phyloP scores from a whole-genome alignment of 2,888 invertebrate species.

The Clistopyga incitator region DNA sequence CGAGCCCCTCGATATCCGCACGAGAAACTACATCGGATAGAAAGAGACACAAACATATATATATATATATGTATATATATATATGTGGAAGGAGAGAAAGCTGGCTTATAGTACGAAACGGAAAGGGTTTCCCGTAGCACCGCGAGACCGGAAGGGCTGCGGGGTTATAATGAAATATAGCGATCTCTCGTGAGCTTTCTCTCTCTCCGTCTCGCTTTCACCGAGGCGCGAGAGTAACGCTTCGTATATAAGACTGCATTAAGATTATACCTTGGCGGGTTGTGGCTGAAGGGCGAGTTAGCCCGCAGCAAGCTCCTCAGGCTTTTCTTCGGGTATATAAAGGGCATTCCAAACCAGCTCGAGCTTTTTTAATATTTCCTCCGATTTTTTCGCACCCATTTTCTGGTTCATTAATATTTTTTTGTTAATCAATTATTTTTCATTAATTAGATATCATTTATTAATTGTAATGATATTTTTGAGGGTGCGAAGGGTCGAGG shows the following conservation, averaged over 20 bases:
- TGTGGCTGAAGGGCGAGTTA: constrained; percentile 73
- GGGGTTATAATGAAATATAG: constrained; percentile 84
- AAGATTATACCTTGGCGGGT: constrained; percentile 83
- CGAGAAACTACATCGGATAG: constrained; percentile 24
- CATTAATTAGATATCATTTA: too few relatives aligned
- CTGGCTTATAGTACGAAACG: constrained; percentile 78
- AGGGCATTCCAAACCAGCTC: not conserved
- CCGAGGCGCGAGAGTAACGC: constrained; percentile 78
- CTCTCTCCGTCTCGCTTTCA: constrained; percentile 49
- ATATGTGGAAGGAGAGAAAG: constrained; percentile 28
- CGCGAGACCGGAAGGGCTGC: constrained; percentile 81
- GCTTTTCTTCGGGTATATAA: constrained; percentile 57
- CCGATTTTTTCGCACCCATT: too few relatives aligned
- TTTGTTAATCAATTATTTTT: too few relatives aligned
- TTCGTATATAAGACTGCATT: constrained; percentile 84
- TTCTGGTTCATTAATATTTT: too few relatives aligned
- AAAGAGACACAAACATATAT: not conserved
- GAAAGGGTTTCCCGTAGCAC: constrained; percentile 80
- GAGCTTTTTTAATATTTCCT: too few relatives aligned
- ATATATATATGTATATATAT: not conserved
- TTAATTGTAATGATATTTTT: too few relatives aligned
- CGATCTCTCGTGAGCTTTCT: constrained; percentile 63
- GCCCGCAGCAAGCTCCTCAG: constrained; percentile 41
- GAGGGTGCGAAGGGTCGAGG: too few relatives aligned
- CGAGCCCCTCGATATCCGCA: constrained; percentile 63